These are phyloP conservation scores for Tigriopus japonicus DNA, from an alignment of 1,140 invertebrate species.

Conservation along the genomic window DNA sequence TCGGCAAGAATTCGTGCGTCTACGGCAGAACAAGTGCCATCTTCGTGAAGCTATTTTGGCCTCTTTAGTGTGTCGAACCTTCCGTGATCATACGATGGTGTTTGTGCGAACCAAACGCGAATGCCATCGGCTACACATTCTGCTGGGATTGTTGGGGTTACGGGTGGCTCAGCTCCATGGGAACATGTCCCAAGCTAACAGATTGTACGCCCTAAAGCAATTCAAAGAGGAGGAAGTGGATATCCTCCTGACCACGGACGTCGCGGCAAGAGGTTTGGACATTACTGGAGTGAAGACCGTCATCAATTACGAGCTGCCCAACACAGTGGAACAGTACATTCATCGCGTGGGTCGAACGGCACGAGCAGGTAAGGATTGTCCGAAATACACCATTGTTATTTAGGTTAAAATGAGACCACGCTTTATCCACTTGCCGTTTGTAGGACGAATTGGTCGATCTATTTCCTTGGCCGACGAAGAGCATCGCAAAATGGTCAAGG, in stretches of 20 bases:
- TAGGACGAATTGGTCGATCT: conserved; percentile 50
- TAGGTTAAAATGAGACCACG: no score
- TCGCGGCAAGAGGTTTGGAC: conserved; percentile 87
- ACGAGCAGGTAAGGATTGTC: conserved; percentile 44
- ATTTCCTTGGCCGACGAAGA: conserved; percentile 82
- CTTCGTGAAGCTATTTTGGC: conserved; percentile 79
- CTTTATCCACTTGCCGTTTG: no score
- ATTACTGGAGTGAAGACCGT: conserved; percentile 87
- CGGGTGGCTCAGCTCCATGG: conserved; percentile 83
- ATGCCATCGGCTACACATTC: conserved; percentile 48
- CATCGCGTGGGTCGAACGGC: conserved; percentile 87
- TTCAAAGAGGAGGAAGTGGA: conserved; percentile 78
- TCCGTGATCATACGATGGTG: conserved; percentile 73
- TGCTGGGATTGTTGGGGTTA: conserved; percentile 69
- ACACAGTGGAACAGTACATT: conserved; percentile 83
- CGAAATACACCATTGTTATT: no score
- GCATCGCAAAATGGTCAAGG: conserved; percentile 72
- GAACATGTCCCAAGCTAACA: conserved; percentile 75
- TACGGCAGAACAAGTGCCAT: conserved; percentile 54
- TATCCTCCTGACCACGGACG: conserved; percentile 83
- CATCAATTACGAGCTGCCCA: conserved; percentile 89
- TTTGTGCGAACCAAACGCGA: conserved; percentile 84
- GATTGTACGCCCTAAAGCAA: conserved; percentile 64
- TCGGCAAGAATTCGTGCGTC: conserved; percentile 85
- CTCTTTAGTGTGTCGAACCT: conserved; percentile 78